phyloP scores from a whole-genome alignment of 2,888 invertebrate species.

The Tiliacea aurago region DNA sequence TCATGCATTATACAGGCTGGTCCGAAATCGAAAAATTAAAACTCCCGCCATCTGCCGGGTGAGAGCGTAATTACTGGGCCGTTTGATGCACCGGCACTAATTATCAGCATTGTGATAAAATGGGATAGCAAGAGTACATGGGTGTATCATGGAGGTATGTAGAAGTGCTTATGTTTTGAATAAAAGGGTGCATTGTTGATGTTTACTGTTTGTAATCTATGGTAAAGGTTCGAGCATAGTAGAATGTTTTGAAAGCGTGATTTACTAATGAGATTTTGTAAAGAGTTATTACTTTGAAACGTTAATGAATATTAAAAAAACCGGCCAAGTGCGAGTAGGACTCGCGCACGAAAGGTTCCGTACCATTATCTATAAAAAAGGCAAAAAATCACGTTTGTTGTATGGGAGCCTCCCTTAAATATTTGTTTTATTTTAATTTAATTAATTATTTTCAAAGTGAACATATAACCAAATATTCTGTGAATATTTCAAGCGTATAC shows the following conservation, averaged over 20 bases:
- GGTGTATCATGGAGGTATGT: conserved; percentile 9
- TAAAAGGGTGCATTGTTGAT: conserved; percentile 20
- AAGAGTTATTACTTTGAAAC: neutral
- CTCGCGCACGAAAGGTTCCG: too few species aligned
- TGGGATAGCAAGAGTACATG: conserved; percentile 41
- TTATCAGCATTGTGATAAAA: conserved; percentile 66
- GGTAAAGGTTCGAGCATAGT: neutral
- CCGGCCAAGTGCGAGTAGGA: too few species aligned
- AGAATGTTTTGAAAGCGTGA: neutral
- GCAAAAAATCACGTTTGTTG: too few species aligned
- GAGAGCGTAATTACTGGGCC: conserved; percentile 80
- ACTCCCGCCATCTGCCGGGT: conserved; percentile 87
- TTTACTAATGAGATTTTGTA: neutral
- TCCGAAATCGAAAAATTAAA: conserved; percentile 91
- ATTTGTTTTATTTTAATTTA: too few species aligned
- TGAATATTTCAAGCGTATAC: too few species aligned
- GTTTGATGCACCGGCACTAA: conserved; percentile 80
- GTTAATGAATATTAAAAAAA: neutral
- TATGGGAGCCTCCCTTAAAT: too few species aligned
- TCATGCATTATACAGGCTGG: conserved; percentile 88
- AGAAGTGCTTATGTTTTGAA: neutral
- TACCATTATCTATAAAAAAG: too few species aligned
- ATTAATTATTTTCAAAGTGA: too few species aligned
- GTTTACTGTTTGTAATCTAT: neutral
- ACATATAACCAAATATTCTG: too few species aligned